Evolutionary conservation across 1,140 invertebrate genomes (phyloP).

Genomic region (Stegodyphus dumicola): DNA sequence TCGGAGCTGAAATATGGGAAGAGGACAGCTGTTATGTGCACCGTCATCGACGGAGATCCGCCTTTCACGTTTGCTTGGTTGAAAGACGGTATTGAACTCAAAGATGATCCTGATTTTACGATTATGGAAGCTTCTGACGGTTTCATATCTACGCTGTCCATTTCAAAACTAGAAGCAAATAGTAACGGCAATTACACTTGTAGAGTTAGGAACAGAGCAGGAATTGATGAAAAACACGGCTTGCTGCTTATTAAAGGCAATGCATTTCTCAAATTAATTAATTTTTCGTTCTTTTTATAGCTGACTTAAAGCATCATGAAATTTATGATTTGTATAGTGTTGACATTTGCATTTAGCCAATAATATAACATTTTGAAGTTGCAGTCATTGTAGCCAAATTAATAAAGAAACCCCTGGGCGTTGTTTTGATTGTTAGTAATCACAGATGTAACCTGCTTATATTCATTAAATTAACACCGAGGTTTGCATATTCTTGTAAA

Average conservation of each 20-base stretch:
- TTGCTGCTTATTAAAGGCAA: neutral
- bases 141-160: neutral
- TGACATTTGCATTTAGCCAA: too few species aligned
- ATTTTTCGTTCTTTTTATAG: too few species aligned
- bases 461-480: too few species aligned
- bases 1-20: conserved; percentile 76
- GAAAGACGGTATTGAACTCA: conserved; percentile 56
- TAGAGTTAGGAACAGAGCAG: neutral
- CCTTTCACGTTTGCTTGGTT: conserved; percentile 63
- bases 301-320: too few species aligned
- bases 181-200: conserved; percentile 10
- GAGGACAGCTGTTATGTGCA: conserved; percentile 72
- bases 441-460: too few species aligned
- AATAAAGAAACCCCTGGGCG: too few species aligned
- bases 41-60: conserved; percentile 60
- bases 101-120: neutral
- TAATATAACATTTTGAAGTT: too few species aligned
- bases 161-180: neutral
- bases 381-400: too few species aligned
- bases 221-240: neutral
- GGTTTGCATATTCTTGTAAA: too few species aligned
- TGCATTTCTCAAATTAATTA: neutral
- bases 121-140: neutral
- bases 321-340: too few species aligned
- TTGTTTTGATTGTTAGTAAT: too few species aligned